phyloP scores from a whole-genome alignment of 2,888 invertebrate species.

The Melinopterus prodromus region DNA sequence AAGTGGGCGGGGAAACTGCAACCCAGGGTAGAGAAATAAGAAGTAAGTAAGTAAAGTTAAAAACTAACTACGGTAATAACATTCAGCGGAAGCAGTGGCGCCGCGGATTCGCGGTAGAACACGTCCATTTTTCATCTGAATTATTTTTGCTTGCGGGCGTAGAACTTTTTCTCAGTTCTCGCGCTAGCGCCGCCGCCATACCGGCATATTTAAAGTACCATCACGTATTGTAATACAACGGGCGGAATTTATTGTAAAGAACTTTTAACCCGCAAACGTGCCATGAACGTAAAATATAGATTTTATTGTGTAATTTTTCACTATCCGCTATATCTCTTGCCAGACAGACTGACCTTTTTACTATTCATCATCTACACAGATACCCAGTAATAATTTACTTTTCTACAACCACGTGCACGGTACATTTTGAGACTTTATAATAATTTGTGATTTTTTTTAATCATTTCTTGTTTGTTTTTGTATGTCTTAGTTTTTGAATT shows the following conservation, averaged over 20 bases:
- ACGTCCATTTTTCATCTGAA: constrained; percentile 18
- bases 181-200: constrained; percentile 5
- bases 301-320: constrained; percentile 34
- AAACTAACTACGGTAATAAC: constrained; percentile 17
- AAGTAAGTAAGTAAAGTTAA: not conserved
- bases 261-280: constrained; percentile 37
- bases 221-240: constrained; percentile 39
- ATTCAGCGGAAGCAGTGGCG: constrained; percentile 16
- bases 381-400: not conserved
- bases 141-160: not conserved
- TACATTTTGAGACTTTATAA: too few relatives aligned
- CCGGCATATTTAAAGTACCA: constrained; percentile 35
- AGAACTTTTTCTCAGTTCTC: constrained; percentile 31
- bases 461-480: too few relatives aligned
- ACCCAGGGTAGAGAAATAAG: constrained; percentile 10
- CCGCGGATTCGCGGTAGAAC: constrained; percentile 6
- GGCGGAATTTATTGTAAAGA: constrained; percentile 37
- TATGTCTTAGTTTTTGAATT: too few relatives aligned
- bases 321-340: not conserved
- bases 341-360: not conserved
- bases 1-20: not conserved
- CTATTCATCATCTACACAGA: not conserved
- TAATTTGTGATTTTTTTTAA: too few relatives aligned
- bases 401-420: not conserved
- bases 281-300: constrained; percentile 30